Conservation (phyloP, 2,797 vertebrate genomes). For the Todus mexicanus region DNA sequence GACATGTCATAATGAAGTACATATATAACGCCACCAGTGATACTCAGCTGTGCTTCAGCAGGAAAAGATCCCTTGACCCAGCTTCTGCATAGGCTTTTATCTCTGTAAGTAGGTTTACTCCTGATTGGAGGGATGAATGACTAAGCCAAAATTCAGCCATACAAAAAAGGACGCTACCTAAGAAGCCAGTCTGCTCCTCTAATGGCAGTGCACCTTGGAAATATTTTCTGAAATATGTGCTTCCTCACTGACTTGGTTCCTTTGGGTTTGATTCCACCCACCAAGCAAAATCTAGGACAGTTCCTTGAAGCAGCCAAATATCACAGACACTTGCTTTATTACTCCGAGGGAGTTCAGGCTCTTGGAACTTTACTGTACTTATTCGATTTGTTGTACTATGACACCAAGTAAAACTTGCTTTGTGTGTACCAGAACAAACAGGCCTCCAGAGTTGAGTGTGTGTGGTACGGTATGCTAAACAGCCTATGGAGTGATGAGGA, state of each 20-base stretch:
- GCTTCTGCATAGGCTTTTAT: background rate
- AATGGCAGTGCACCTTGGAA: background rate
- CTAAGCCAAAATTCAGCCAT: background rate
- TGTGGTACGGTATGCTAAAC: background rate
- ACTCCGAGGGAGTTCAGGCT: background rate
- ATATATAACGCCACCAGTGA: background rate
- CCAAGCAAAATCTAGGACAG: background rate
- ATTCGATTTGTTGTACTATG: background rate
- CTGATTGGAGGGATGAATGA: background rate
- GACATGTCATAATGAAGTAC: background rate
- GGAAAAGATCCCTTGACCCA: background rate
- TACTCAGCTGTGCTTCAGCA: background rate
- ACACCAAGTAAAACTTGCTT: background rate
- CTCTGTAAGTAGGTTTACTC: background rate
- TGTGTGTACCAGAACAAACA: background rate
- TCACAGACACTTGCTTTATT: background rate
- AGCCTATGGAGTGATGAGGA: background rate
- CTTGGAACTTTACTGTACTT: background rate
- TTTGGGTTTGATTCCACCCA: background rate
- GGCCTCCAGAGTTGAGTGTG: rapidly evolving
- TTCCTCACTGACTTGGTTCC: background rate
- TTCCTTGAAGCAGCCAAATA: background rate
- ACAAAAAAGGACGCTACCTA: background rate
- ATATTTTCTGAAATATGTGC: background rate
- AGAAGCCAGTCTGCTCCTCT: background rate